Conservation (phyloP, 2,113 vertebrate species). For the Rhabdomys dilectus region DNA sequence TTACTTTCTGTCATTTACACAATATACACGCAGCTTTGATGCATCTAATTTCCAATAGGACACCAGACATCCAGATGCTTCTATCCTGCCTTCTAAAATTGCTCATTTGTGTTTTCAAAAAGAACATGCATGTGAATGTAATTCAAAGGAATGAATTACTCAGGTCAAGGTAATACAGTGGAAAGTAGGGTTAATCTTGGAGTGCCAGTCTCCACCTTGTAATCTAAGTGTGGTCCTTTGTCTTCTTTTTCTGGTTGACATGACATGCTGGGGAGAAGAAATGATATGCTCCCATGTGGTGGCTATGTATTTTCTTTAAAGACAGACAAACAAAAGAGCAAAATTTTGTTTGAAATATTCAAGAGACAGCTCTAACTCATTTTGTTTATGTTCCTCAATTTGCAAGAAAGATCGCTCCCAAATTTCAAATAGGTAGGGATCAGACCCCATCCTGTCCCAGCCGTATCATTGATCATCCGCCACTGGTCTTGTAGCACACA, state of each 20-base stretch:
- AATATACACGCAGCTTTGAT: rapidly evolving
- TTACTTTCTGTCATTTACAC: not conserved
- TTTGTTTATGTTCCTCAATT: not conserved
- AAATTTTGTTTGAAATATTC: constrained; percentile 4
- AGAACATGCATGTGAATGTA: rapidly evolving
- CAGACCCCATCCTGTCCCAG: constrained; percentile 71
- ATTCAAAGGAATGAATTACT: not conserved
- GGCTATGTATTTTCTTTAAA: not conserved
- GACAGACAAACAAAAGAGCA: not conserved
- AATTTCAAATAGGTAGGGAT: constrained; percentile 60
- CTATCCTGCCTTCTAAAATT: not conserved
- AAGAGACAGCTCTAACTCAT: not conserved
- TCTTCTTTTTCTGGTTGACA: not conserved
- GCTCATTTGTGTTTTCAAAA: not conserved
- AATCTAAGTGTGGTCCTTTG: not conserved
- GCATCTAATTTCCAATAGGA: not conserved
- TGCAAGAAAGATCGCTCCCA: not conserved
- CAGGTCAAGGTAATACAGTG: rapidly evolving
- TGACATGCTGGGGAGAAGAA: not conserved
- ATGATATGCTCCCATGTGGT: not conserved
- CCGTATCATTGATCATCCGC: constrained; percentile 87
- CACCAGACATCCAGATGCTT: not conserved
- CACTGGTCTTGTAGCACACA: constrained; percentile 85
- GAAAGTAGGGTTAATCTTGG: not conserved
- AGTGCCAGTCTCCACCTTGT: too few species aligned